A percentile compares a stretch with the other conserved stretches of the same genome.
Conservation (phyloP, 1,140 invertebrate genomes). For the Drosophila yakuba region DNA sequence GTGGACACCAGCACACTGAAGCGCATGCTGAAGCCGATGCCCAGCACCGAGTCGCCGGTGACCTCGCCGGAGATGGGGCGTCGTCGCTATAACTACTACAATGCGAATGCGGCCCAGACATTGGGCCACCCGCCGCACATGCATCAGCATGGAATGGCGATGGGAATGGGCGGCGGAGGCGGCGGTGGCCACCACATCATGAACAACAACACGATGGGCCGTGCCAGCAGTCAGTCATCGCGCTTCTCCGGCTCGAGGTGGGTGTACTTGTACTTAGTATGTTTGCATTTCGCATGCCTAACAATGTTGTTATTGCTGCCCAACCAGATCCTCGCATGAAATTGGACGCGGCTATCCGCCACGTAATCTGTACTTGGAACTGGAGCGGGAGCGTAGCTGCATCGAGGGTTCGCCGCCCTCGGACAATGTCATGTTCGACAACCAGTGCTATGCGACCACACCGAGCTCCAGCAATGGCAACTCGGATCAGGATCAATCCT, state of each 20-base stretch:
- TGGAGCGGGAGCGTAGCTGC: constrained; percentile 89
- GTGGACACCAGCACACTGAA: constrained; percentile 95
- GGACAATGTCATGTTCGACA: constrained; percentile 96
- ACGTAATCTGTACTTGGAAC: constrained; percentile 92
- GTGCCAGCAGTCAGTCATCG: constrained; percentile 84
- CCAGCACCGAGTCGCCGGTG: constrained; percentile 93
- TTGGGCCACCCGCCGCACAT: constrained; percentile 85
- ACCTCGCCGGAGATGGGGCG: constrained; percentile 95
- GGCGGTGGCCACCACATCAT: constrained; percentile 84
- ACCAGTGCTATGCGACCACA: constrained; percentile 96
- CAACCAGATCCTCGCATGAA: constrained; percentile 87
- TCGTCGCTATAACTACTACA: constrained; percentile 87
- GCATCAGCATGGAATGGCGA: constrained; percentile 83
- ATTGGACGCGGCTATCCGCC: constrained; percentile 86
- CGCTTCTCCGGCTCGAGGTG: constrained; percentile 85
- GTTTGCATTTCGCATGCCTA: neutral
- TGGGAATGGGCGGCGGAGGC: constrained; percentile 55
- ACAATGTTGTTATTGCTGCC: neutral
- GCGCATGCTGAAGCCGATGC: constrained; percentile 96
- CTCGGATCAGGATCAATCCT: constrained; percentile 92
- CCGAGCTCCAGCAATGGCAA: constrained; percentile 96
- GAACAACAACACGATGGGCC: constrained; percentile 84
- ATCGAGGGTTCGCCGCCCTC: constrained; percentile 94
- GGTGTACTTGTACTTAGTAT: constrained; percentile 32
- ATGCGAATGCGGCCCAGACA: constrained; percentile 85